Base-by-base conservation (phyloP, 2,797 vertebrate species). In the Xenops minutus region DNA sequence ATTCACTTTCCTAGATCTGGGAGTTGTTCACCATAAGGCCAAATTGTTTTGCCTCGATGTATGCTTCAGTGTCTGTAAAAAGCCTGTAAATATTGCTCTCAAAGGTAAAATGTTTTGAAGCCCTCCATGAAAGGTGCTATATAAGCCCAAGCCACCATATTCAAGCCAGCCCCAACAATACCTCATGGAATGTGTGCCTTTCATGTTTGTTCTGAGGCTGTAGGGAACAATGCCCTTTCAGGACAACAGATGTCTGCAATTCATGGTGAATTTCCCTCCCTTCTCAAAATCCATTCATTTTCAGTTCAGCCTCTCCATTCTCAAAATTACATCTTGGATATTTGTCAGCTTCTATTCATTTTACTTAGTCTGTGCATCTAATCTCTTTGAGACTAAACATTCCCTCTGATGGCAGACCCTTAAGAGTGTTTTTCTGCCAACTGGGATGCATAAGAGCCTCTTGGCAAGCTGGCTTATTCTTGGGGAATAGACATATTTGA, bases 211-310 rank as follows among this genome's bases (percentile, higher is more conserved):
- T 84, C 83, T 93, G 83, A 48, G 76, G 43, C 83, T 19, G 3
- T 48, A 16, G 43, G 64, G 36, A 95, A 76, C 85, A 93, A 78
- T 86, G 58, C 6, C 46, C 43, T 78, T 84, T 88, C 36, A 49
- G 83, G 69, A 94, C 76, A 95, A 90, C 52, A 44, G 77, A 48
- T 34, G 74, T 39, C 80, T 93, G 55, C 6, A 14, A 56, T 88
- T 94, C 51, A 32, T 76, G 32, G 90, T 73, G 80, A 76, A 79
- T 95, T 94, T 90, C 59, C 63, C 86, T 88, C 69, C 85, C 69
- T 75, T 81, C 83, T 88, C 64, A 92, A 96, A 95, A 88, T 88
- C 85, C 85, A 91, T 91, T 95, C 49, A 88, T 95, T 94, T 90
- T 91, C 69, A 93, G 29, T 82, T 84, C 76, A 85, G 59, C 55